Evolutionary conservation across 2,888 invertebrate species (phyloP), one percentile per base, ranked within the genome.

Genomic region (Belgica antarctica): DNA sequence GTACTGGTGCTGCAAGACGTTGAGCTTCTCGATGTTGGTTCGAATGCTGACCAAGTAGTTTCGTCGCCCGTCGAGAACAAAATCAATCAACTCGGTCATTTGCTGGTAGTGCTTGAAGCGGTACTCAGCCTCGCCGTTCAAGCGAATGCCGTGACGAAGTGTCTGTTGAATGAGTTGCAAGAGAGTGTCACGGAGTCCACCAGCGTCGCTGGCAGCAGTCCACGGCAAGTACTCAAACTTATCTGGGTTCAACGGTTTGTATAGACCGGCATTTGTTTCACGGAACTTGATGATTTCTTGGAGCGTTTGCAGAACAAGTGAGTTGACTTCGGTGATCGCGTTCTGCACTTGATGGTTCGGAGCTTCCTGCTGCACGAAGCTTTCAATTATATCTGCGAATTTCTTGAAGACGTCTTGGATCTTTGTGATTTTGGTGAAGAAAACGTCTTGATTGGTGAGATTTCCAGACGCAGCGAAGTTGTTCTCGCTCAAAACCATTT

Each of bases 361-460:
- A 72, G 83, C 80, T 75, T 87, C 86, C 0, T 83, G 83, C 73
- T 85, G 83, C 17, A 87, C 81, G 1, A 83, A 79, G 71, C 86
- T 84, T 31, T 84, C 84, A 62, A 86, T 85, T 72, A 83, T 82
- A 72, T 85, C 83, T 0, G 85, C 81, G 59, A 91, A 76, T 1
- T 85, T 83, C 36, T 84, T 84, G 34, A 89, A 79, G n/a, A 89
- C 83, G 61, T 85, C 83, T 74, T 90, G 84, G 62, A 90, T 82
- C 70, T 83, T 82, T 46, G 87, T 87, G 3, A 89, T 82, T 80
- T 87, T 85, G 52, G 89, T 85, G 77, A 87, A 92, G 78, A 91
- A 91, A 47, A 90, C 77, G 78, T 92, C 91, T 73, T 89, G 88
- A 1, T 84, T 78, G 0, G 87, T 87, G n/a, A 90, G 79, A 71